Evolutionary conservation across 2,113 vertebrate genomes (phyloP), one percentile per base, ranked within the genome.

Genomic region (Pangasianodon hypophthalmus): DNA sequence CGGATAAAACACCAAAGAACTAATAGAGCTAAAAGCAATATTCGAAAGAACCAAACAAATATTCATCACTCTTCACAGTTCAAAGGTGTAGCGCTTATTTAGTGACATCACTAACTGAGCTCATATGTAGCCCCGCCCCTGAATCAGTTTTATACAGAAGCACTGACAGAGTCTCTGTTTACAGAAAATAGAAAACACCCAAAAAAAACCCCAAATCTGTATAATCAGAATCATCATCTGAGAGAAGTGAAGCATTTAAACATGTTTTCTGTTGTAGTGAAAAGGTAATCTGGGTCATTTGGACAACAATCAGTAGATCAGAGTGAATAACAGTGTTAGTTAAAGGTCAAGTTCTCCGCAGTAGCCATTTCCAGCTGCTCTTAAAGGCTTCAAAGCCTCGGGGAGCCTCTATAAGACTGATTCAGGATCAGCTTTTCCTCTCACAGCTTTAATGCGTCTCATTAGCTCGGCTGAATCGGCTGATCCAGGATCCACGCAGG

Each of bases 371-470:
- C 85, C 41, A 84, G 83, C 83, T 60, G 69, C 83, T 86, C 84
- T 90, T 67, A 75, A 79, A 71, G 48, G 90, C 90, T 92, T 93
- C 91, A 92, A 85, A 89, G 71, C 44, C 32, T 44, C 62, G 8
- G 14, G 26, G 41, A 80, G 3, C 41, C 62, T 50, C 18, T 54
- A 52, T 56, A 44, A 56, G 24, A 46, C 64, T 69, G 87, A 84
- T 41, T 60, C 71, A 6, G 71, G 71, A 32, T 79, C 88, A 52
- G 83, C 41, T 48, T 88, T 88, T 64, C 56, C 75, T 62, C 44
- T 32, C 58, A 9, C n/a, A 8, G 71, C 82, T 56, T 50, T 79
- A 52, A 50, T 79, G 21, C 6, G n/a, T n/a, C n/a, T 37, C 71
- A 29, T 54, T 79, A 80, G 21, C 13, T 29, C 24, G 41, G 21